Evolutionary conservation across 2,797 vertebrate genomes (phyloP), one percentile per base, ranked within the genome.

Genomic region (Characodon lateralis): DNA sequence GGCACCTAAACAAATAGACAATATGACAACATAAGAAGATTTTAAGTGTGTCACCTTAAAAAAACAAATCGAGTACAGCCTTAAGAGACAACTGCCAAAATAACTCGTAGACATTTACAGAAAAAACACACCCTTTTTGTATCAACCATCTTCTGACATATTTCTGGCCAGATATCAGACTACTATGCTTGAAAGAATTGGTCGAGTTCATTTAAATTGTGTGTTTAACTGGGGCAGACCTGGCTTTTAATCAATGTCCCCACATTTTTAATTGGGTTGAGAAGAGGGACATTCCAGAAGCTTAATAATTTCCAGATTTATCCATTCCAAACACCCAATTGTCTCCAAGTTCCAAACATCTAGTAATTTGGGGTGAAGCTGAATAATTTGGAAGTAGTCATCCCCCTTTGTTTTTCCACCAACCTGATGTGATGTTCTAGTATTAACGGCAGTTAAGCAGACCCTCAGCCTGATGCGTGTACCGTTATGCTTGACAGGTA

Each of bases 1-100:
- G 98, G 98, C n/a, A 99, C 97, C 98, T 99, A 82, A 83, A 77
- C 71, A 66, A 85, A 76, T 77, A 83, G 73, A 39, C 73, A 20
- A 81, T 2, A n/a, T 20, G 9, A 50, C 8, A 70, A 74, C 70
- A 46, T 74, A 20, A 76, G 14, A 43, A 74, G 6, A 2, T 10
- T 13, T 43, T 22, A 22, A 68, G 12, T 28, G 28, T 41, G 26
- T 9, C 31, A 35, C 6, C 46, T n/a, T 3, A 14, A 13, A 22
- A 2, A 74, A 39, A 24, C 41, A 22, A 72, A 72, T 43, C 14
- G 10, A 41, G 18, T 3, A 3, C 8, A 39, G 51, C 35, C 56
- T 41, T 41, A 72, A 69, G 24, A 69, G 13, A 48, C 24, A 13
- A 68, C 5, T 24, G 22, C 22, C 31, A 41, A 24, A 66, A 66